A percentile compares a stretch with the other conserved stretches of the same genome.
Conservation (phyloP, 1,140 invertebrate genomes). For the Ooceraea biroi region DNA sequence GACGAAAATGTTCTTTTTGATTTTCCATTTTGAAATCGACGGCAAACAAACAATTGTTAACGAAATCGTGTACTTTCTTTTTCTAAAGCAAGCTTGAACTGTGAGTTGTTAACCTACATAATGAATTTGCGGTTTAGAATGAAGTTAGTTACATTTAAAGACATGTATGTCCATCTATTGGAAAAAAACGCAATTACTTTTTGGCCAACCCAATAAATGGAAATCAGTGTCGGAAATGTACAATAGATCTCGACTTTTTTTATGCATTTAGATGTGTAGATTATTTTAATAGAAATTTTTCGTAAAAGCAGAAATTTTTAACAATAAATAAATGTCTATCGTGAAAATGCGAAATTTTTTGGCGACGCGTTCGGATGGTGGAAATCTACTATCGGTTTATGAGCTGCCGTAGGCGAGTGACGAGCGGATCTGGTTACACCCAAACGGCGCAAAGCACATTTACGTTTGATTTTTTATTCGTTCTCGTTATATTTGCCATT, state of each 20-base stretch:
- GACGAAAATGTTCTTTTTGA: no score
- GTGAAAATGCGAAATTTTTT: conserved; percentile 10
- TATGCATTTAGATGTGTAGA: not conserved
- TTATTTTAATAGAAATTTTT: conserved; percentile 3
- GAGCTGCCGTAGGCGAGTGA: conserved; percentile 16
- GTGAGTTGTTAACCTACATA: no score
- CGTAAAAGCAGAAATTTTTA: not conserved
- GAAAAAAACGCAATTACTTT: no score
- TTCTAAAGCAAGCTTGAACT: no score
- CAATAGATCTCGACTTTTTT: not conserved
- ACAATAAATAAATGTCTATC: not conserved
- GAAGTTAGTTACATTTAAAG: no score
- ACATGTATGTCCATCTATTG: no score
- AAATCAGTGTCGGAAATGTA: not conserved
- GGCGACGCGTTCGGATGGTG: not conserved
- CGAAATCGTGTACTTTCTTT: no score
- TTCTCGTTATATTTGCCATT: conserved; percentile 21
- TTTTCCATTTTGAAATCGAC: no score
- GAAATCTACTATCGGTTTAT: conserved; percentile 30
- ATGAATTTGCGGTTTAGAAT: no score
- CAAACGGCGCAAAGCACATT: conserved; percentile 11
- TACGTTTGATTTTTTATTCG: conserved; percentile 41
- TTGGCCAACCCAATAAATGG: no score
- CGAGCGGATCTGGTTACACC: conserved; percentile 8
- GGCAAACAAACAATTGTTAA: no score